phyloP scores from a whole-genome alignment of 1,140 invertebrate genomes.

The Sweltsa coloradensis region DNA sequence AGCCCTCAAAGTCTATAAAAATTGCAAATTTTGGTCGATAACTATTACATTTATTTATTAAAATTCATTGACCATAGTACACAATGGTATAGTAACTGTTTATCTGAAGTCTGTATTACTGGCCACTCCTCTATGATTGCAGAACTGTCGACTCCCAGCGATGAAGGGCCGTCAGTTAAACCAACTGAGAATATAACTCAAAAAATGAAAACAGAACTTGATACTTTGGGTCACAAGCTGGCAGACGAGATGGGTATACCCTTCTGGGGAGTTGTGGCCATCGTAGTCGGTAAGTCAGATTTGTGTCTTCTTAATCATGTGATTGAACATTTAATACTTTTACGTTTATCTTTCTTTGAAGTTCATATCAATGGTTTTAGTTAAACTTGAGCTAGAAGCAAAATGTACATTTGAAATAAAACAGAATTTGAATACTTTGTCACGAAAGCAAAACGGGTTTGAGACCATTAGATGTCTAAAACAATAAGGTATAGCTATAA shows the following conservation, averaged over 20 bases:
- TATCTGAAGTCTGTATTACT: no score
- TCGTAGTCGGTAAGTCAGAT: conserved; percentile 6
- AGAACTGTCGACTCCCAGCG: not conserved
- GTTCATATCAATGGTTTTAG: not conserved
- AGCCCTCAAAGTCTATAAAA: no score
- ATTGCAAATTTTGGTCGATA: no score
- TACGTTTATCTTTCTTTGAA: no score
- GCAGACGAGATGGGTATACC: conserved; percentile 6
- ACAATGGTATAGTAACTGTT: no score
- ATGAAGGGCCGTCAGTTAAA: not conserved
- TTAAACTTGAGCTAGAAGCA: not conserved
- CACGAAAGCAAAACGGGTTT: not conserved
- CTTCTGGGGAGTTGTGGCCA: conserved; percentile 1
- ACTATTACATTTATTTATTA: no score
- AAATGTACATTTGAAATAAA: not conserved
- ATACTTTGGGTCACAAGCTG: not conserved
- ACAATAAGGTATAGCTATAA: no score
- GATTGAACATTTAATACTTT: no score
- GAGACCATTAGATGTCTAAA: no score
- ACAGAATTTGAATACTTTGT: not conserved
- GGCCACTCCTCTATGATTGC: no score
- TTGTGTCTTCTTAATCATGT: no score
- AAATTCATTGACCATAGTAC: no score
- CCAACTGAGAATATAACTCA: not conserved
- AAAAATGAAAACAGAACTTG: conserved; percentile 1